phyloP scores from a whole-genome alignment of 2,888 invertebrate species.

The Parochlus steinenii region DNA sequence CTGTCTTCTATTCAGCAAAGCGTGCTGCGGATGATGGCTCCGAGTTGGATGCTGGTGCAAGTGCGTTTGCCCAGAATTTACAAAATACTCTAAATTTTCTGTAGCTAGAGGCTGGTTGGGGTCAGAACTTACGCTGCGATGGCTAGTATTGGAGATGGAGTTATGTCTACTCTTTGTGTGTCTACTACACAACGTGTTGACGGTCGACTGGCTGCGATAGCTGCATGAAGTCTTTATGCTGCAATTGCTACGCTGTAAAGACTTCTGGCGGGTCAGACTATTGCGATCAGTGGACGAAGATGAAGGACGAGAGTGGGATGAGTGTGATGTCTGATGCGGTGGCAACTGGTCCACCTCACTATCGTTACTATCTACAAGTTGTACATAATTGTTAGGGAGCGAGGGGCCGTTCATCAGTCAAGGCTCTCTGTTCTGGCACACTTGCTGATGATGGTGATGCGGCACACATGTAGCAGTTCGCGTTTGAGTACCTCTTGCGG shows the following conservation, averaged over 20 bases:
- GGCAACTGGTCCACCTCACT: conserved; percentile 4
- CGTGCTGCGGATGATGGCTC: conserved; percentile 11
- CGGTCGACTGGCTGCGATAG: conserved; percentile 11
- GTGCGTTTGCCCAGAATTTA: conserved; percentile 10
- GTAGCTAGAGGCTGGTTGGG: conserved; percentile 3
- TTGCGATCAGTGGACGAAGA: conserved; percentile 2
- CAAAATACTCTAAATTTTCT: conserved; percentile 7
- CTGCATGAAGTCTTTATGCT: conserved; percentile 1
- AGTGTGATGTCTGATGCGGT: conserved; percentile 1
- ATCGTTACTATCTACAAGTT: conserved; percentile 12
- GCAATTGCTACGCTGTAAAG: conserved; percentile 1
- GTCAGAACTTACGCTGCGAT: conserved; percentile 8
- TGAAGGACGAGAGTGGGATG: conserved; percentile 6
- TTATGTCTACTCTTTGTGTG: conserved; percentile 5
- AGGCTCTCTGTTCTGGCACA: conserved; percentile 33
- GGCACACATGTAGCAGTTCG: conserved; percentile 41
- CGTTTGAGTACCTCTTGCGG: conserved; percentile 48
- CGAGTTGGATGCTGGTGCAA: conserved; percentile 9
- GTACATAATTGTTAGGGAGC: conserved; percentile 13
- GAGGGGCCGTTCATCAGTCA: conserved; percentile 42
- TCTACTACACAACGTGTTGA: conserved; percentile 9
- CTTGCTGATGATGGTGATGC: conserved; percentile 36
- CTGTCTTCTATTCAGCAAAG: conserved; percentile 9
- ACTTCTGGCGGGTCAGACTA: background rate
- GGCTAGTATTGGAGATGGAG: background rate